Evolutionary conservation across 2,113 vertebrate species (phyloP), one percentile per base, ranked within the genome.

Genomic region (Rutilus rutilus): DNA sequence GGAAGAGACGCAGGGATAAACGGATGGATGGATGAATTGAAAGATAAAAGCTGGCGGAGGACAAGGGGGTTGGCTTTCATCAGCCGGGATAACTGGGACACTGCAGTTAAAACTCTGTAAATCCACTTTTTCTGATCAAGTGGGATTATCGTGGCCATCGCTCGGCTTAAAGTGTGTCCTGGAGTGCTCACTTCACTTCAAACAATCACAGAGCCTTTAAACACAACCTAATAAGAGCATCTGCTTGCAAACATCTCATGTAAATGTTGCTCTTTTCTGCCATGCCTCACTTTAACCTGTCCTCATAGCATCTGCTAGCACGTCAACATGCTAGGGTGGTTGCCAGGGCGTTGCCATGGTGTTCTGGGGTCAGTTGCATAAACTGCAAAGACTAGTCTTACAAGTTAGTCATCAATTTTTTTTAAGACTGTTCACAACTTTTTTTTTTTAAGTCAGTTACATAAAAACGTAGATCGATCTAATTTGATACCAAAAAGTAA

Each of bases 71-170:
- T 81, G 52, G 83, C 59, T 84, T 60, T 82, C 74, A 81, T 78
- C 69, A 85, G 74, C 23, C 60, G 36, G 77, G 64, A 62, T 87
- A 90, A 90, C 83, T 89, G 86, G 89, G 89, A 85, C 86, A 89
- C 33, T 50, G n/a, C 54, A 23, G 82, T 67, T 82, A 83, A 84
- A 42, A 71, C 59, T 65, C 80, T 85, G 21, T 60, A 90, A 91
- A 93, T 90, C 89, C 90, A 90, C 89, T 90, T 87, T 87, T 89
- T 90, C 87, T 87, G 86, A 88, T 92, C 86, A 92, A 90, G 86
- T 81, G 89, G 91, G 91, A 93, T 93, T 93, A 91, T 89, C 88
- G 77, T 74, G 81, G 88, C 73, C 90, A 82, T 36, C 54, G 65
- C 79, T 73, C 39, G 89, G 90, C 92, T 92, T 92, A 92, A 80